Base-by-base conservation (phyloP, 2,888 invertebrate species). In the Caenorhabditis virilis region DNA sequence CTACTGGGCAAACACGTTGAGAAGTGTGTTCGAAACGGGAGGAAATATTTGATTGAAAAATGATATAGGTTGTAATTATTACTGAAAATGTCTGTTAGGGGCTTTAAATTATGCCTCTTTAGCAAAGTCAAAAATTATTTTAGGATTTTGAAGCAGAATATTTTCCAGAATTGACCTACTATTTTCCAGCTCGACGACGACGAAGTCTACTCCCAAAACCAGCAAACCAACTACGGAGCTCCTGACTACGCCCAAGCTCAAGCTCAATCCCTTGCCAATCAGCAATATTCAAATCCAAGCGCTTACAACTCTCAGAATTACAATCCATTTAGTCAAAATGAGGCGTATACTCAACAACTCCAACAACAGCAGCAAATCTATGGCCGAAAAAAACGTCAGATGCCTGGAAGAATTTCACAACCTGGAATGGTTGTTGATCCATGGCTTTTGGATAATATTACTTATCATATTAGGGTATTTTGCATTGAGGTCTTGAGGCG, bases 371-470 rank as follows among this genome's bases (percentile, higher is more conserved):
- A 47, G 3, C 68, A 51, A 9, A 48, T 66, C 49, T 61, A 59
- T 5, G 61, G 54, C 16, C 38, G 76, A 26, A 69, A 63, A 58
- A 77, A 78, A 48, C 58, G 76, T 33, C 76, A 76, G 63, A 78
- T 78, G 75, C 74, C 76, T 23, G 73, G 72, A 41, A 53, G 76
- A 25, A 49, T 68, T 9, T 72, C 70, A 16, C 72, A 77, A 41
- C 71, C 76, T 3, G 78, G 78, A 59, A 78, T 77, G 74, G 77
- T 77, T 18, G 65, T 78, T 33, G 78, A 78, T 55, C 74, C 75
- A 5, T 33, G 57, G n/a, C 61, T 78, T 9, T 47, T 78, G 27
- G 77, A 78, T 58, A 78, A 78, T 53, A 78, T 78, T 55, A 78
- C 78, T 1, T 27, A 67, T 16, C 72, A 78, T 55, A 66, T 78